Evolutionary conservation across 2,113 vertebrate genomes (phyloP).

Genomic region (Artemisiospiza belli): DNA sequence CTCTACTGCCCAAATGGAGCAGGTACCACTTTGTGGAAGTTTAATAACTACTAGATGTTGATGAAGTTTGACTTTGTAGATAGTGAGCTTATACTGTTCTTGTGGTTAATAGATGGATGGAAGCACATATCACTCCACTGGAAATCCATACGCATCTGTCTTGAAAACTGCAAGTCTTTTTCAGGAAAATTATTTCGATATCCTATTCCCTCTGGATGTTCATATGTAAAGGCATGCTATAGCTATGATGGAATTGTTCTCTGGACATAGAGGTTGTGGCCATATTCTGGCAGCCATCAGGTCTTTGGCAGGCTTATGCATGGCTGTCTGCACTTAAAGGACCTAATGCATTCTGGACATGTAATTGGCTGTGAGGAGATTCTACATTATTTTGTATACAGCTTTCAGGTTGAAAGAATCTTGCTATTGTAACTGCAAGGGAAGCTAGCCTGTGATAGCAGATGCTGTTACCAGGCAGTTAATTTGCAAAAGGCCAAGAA

Average conservation of each 20-base stretch:
- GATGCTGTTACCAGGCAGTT: constrained; percentile 43
- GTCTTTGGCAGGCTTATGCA: not conserved
- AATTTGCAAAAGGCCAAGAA: constrained; percentile 62
- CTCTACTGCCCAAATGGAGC: not conserved
- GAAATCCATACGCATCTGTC: not conserved
- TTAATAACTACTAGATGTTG: not conserved
- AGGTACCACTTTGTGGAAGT: not conserved
- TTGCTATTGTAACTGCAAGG: constrained; percentile 2
- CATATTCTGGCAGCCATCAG: not conserved
- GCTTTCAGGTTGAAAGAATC: constrained; percentile 12
- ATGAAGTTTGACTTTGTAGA: not conserved
- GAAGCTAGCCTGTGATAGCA: constrained; percentile 22
- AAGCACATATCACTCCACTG: not conserved
- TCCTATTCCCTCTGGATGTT: not conserved
- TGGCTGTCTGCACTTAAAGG: not conserved
- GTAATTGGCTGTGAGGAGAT: constrained; percentile 13
- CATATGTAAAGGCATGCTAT: rapidly evolving
- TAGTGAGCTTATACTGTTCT: not conserved
- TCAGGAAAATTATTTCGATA: constrained; percentile 16
- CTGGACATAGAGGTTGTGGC: not conserved
- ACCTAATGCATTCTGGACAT: constrained; percentile 15
- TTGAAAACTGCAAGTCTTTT: constrained; percentile 13
- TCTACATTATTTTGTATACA: constrained; percentile 20
- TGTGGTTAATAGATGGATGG: not conserved
- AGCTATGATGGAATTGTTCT: not conserved